Evolutionary conservation across 2,113 vertebrate genomes (phyloP).

Genomic region (Scortum barcoo): DNA sequence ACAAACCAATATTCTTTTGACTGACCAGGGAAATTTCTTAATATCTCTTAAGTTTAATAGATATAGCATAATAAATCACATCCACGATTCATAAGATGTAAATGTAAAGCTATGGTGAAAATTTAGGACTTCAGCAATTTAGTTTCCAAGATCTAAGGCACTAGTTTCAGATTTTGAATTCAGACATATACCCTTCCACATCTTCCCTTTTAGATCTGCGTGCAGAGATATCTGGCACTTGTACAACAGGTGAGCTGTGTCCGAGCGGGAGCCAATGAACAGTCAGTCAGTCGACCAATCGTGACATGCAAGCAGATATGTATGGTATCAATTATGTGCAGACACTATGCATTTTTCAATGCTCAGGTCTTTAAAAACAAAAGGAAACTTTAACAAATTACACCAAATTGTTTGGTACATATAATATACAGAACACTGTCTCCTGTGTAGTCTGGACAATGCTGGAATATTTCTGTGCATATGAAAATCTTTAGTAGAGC

Average conservation of each 20-base stretch:
- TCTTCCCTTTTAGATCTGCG: background rate
- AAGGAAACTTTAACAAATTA: background rate
- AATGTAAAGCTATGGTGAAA: too few relatives aligned
- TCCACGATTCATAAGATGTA: background rate
- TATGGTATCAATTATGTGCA: background rate
- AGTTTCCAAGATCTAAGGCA: background rate
- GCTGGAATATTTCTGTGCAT: background rate
- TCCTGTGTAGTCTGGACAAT: background rate
- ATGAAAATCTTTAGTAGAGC: background rate
- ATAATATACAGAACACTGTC: background rate
- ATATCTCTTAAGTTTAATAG: background rate
- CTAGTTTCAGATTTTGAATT: constrained; percentile 8
- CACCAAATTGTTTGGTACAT: background rate
- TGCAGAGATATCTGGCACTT: background rate
- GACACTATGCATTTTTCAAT: background rate
- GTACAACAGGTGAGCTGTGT: background rate
- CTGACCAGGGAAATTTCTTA: background rate
- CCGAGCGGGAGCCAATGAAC: background rate
- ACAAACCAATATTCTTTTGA: background rate
- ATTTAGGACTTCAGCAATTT: background rate
- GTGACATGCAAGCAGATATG: background rate
- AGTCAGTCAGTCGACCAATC: background rate
- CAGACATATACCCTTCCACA: background rate
- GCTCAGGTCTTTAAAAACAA: background rate
- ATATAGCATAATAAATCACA: background rate